phyloP scores from a whole-genome alignment of 2,888 invertebrate genomes.

The Pristionchus entomophagus region DNA sequence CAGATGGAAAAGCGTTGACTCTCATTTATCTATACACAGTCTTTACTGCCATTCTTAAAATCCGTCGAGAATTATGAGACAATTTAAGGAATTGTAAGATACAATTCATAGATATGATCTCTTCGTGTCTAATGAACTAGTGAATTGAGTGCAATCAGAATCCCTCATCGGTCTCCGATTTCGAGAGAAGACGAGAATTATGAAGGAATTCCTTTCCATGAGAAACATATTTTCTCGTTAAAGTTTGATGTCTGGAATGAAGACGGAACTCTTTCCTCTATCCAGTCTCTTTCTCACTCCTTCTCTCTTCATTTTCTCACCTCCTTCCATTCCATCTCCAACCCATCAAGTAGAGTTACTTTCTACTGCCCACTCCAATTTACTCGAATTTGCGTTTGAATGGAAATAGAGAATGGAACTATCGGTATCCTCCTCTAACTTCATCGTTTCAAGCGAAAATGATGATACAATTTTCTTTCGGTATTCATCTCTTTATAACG shows the following conservation, averaged over 20 bases:
- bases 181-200: background rate
- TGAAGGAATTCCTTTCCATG: background rate
- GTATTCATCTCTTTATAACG: background rate
- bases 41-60: too few relatives aligned
- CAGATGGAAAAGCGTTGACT: too few relatives aligned
- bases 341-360: background rate
- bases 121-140: too few relatives aligned
- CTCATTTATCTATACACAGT: too few relatives aligned
- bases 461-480: background rate
- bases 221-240: background rate
- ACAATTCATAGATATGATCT: too few relatives aligned
- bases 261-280: background rate
- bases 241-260: background rate
- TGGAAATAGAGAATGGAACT: background rate
- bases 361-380: background rate
- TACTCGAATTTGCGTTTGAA: background rate
- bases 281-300: background rate
- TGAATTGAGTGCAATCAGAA: background rate
- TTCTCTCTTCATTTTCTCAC: background rate
- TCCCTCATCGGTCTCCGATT: background rate
- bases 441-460: background rate
- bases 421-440: background rate
- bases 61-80: too few relatives aligned
- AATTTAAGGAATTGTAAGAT: too few relatives aligned
- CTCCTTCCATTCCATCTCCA: background rate